phyloP scores from a whole-genome alignment of 2,113 vertebrate species.

The Lipophrys pholis region DNA sequence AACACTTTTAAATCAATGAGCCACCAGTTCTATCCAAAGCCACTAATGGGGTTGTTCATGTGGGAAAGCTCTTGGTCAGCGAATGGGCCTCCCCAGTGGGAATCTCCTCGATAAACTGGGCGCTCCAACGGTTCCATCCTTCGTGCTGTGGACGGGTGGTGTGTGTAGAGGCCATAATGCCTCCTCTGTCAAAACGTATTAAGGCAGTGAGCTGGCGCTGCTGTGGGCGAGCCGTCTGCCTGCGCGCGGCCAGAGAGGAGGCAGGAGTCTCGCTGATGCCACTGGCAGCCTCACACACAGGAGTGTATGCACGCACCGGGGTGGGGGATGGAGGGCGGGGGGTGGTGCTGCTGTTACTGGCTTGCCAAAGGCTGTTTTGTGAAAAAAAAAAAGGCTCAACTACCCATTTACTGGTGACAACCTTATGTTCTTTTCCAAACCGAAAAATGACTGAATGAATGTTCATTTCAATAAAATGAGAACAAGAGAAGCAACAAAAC shows the following conservation, averaged over 20 bases:
- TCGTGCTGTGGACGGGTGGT: slow-evolving; percentile 65
- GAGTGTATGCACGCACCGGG: slow-evolving; percentile 3
- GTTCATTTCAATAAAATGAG: slow-evolving; percentile 15
- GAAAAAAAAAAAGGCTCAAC: slow-evolving; percentile 21
- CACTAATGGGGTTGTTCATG: not conserved
- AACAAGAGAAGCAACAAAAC: not conserved
- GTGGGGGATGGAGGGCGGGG: not conserved
- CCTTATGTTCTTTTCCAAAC: slow-evolving; percentile 26
- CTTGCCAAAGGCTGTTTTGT: slow-evolving; percentile 13
- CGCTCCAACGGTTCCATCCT: slow-evolving; percentile 41
- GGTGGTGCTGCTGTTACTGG: slow-evolving; percentile 1
- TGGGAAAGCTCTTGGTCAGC: not conserved
- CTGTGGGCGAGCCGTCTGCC: slow-evolving; percentile 70
- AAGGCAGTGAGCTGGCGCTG: slow-evolving; percentile 57
- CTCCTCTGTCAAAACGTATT: slow-evolving; percentile 71
- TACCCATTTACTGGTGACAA: slow-evolving; percentile 13
- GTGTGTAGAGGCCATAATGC: slow-evolving; percentile 52
- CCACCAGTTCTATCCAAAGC: too few relatives aligned
- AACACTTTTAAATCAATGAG: too few relatives aligned
- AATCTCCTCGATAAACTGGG: slow-evolving; percentile 7
- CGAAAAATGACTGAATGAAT: slow-evolving; percentile 10
- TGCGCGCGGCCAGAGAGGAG: slow-evolving; percentile 53
- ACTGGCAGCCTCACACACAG: slow-evolving; percentile 45
- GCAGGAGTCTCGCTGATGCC: slow-evolving; percentile 54
- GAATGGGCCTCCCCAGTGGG: not conserved